Base-by-base conservation (phyloP, 2,888 invertebrate genomes). In the Meganola albula region DNA sequence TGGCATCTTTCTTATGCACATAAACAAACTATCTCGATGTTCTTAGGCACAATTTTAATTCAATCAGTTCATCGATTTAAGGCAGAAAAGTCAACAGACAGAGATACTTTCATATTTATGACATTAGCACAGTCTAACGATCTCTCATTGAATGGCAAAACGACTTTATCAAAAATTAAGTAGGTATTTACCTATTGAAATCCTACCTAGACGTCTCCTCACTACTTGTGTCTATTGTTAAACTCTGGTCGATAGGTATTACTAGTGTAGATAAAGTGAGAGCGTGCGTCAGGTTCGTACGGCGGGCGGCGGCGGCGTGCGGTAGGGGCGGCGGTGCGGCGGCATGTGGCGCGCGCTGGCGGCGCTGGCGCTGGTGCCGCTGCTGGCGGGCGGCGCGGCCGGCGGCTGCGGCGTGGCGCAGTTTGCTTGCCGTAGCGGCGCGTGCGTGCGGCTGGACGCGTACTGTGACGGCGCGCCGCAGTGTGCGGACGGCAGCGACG, bases 401-500 rank as follows among this genome's bases (percentile, higher is more conserved):
- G 74, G 71, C 31, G 75, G 73, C 39, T 74, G 78, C 61, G 78
- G 78, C 55, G 75, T 76, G 58, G 76, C 77, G 25, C 63, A 75
- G 69, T 66, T 66, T 42, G 64, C 72, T 47, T 70, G 74, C 53
- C 72, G 76, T 53, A 53, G 61, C 59, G 95, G 95, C 76, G 90
- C 92, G 54, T 95, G 96, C 82, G 91, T 95, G 68, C 91, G 93
- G 12, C 88, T 93, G 45, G 95, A 95, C 84, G 91, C 91, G 54
- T 96, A 92, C 76, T 96, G 96, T 84, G 94, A 96, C 77, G 94
- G 94, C 36, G 82, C 84, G 54, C 90, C 93, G 78, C 94, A 96
- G 75, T 96, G 96, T 74, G 92, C 92, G 13, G 96, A 96, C 82
- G 89, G 89, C 49, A 93, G 93, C 63, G 95, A 95, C 78, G 96